Base-by-base conservation (phyloP, 1,140 invertebrate genomes). In the Teleopsis dalmanni region DNA sequence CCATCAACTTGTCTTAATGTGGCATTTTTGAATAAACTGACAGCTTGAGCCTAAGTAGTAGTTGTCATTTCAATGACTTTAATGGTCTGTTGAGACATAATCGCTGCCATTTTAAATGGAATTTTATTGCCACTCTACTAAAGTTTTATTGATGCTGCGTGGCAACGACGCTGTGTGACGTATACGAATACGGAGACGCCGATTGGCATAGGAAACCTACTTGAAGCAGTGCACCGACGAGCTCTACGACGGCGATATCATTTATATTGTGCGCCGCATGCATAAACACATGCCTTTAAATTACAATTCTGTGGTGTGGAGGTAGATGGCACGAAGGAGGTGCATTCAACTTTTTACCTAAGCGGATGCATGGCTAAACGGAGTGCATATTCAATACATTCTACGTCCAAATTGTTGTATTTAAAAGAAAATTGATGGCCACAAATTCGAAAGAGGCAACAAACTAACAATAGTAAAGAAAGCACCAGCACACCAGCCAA, bases 81-180 rank as follows among this genome's bases (percentile, higher is more conserved):
- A 67, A 67, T 67, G 64, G 64, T 67, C 64, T 67, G 64, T 67
- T 67, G 64, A 67, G 64, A 67, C 64, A 67, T 67, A 67, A 67
- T 67, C 64, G 64, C 64, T 67, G 64, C 64, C 64, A 67, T 67
- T 67, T 67, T 67, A 67, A 67, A 67, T 67, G 64, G 64, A 67
- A 67, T 67, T 67, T 67, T 67, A 67, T 67, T 67, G 64, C 64
- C 58, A 61, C 60, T 59, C 63, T 29, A 7, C 31, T n/a, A n/a
- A n/a, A n/a, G n/a, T n/a, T n/a, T 11, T 23, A 8, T 29, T 29
- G 27, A 8, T 7, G 27, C 27, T 29, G 13, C 27, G 13, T 29
- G 27, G 7, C 13, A 13, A 13, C 13, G 7, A 29, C 27, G 27
- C 27, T 29, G 7, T 29, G 7, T 29, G 27, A 29, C 27, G 27